Conservation (phyloP, 1,140 invertebrate genomes). For the Atta cephalotes region DNA sequence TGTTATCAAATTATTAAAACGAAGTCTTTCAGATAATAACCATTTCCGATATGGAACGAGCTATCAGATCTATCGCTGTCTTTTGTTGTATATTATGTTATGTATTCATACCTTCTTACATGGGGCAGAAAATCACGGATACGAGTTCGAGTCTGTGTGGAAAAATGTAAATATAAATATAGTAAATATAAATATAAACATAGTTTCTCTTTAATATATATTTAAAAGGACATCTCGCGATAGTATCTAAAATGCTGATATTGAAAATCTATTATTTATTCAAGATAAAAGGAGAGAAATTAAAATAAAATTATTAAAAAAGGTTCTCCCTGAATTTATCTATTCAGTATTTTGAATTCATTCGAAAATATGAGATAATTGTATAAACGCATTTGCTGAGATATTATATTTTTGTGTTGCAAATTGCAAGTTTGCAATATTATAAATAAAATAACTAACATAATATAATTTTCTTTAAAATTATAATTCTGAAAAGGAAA, state of each 20-base stretch:
- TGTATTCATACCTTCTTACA: neutral
- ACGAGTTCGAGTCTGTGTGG: neutral
- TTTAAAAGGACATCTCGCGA: neutral
- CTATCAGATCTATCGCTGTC: slow-evolving; percentile 1
- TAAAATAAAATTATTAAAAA: neutral
- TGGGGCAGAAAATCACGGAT: slow-evolving; percentile 31
- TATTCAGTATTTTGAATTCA: neutral
- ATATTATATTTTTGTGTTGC: neutral
- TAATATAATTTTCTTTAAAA: no score
- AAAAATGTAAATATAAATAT: slow-evolving; percentile 8
- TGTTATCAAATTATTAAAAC: neutral
- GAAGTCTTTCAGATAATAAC: neutral
- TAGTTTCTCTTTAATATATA: neutral
- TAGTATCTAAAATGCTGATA: neutral
- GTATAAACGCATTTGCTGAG: neutral
- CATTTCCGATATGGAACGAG: neutral
- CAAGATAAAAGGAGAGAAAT: neutral
- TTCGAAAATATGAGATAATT: neutral
- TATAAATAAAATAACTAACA: neutral
- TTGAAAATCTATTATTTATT: neutral
- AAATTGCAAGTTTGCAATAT: neutral
- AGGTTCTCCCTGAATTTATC: neutral
- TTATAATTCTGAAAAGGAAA: neutral
- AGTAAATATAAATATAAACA: neutral
- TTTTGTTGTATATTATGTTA: neutral